Conservation (phyloP, 2,797 vertebrate genomes). For the Psittacula echo region DNA sequence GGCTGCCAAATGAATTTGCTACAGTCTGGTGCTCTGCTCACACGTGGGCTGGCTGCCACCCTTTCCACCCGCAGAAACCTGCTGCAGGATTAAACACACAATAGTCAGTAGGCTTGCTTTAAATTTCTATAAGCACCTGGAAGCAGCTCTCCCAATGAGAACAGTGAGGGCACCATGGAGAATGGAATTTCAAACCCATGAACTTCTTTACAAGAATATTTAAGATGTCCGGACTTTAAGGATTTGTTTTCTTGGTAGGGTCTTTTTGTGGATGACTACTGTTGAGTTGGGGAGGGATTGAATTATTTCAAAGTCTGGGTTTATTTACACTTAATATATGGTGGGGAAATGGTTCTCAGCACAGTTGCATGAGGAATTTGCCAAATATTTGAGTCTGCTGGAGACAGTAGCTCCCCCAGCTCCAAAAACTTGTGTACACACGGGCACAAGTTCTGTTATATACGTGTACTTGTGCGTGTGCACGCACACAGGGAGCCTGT, state of each 20-base stretch:
- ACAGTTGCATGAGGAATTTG: background rate
- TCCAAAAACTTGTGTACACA: background rate
- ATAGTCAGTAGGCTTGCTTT: background rate
- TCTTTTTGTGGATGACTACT: background rate
- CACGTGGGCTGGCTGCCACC: background rate
- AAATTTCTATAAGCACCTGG: background rate
- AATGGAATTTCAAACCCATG: background rate
- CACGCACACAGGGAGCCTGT: background rate
- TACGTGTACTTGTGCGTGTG: rapidly evolving
- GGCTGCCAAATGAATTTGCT: slow-evolving; percentile 45
- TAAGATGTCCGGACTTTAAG: background rate
- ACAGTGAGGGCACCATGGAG: background rate
- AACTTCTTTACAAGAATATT: background rate
- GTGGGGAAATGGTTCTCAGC: background rate
- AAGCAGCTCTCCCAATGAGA: background rate
- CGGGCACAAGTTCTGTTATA: background rate
- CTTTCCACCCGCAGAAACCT: background rate
- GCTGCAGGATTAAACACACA: background rate
- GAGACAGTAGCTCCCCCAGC: background rate
- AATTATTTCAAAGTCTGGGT: background rate
- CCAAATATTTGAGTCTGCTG: background rate
- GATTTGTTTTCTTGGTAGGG: rapidly evolving
- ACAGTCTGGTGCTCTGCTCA: slow-evolving; percentile 24
- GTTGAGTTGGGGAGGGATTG: background rate
- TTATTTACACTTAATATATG: background rate